A percentile compares a stretch with the other conserved stretches of the same genome.
Evolutionary conservation across 2,888 invertebrate species (phyloP).

Genomic region (Lasioglossum calceatum): DNA sequence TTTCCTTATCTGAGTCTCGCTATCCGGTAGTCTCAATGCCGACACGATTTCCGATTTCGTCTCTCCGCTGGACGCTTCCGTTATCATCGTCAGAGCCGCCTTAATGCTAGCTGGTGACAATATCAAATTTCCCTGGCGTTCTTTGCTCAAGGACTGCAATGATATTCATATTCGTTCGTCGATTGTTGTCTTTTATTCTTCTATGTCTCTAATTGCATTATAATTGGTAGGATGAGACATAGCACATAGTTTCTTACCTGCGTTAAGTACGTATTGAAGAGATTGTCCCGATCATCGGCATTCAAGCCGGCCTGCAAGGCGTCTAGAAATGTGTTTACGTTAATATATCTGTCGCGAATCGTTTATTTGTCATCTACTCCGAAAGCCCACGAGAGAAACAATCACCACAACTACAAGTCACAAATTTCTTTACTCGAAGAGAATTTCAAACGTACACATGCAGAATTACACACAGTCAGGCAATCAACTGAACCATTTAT

Average conservation of each 20-base stretch:
- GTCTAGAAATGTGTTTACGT: slow-evolving; percentile 42
- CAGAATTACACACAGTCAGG: not conserved
- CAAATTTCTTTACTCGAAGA: not conserved
- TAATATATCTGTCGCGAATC: not conserved
- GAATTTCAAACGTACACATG: not conserved
- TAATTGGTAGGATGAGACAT: not conserved
- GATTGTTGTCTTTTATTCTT: not conserved
- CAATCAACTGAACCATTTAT: not conserved
- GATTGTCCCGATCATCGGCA: slow-evolving; percentile 84
- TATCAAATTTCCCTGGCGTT: slow-evolving; percentile 86
- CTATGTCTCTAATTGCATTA: not conserved
- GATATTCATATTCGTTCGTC: not conserved
- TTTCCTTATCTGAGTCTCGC: slow-evolving; percentile 73
- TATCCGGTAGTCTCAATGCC: slow-evolving; percentile 86
- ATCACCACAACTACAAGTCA: not conserved
- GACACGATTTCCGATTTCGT: slow-evolving; percentile 87
- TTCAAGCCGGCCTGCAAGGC: slow-evolving; percentile 33
- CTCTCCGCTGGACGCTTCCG: slow-evolving; percentile 87
- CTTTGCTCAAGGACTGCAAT: slow-evolving; percentile 65
- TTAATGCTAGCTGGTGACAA: slow-evolving; percentile 89
- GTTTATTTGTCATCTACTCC: not conserved
- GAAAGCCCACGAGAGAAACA: not conserved
- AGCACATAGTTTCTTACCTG: slow-evolving; percentile 77
- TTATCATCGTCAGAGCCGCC: slow-evolving; percentile 87
- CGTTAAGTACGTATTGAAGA: slow-evolving; percentile 86